These are phyloP conservation scores for Zosterops lateralis DNA, from an alignment of 2,113 vertebrate genomes.

Conservation along the genomic window DNA sequence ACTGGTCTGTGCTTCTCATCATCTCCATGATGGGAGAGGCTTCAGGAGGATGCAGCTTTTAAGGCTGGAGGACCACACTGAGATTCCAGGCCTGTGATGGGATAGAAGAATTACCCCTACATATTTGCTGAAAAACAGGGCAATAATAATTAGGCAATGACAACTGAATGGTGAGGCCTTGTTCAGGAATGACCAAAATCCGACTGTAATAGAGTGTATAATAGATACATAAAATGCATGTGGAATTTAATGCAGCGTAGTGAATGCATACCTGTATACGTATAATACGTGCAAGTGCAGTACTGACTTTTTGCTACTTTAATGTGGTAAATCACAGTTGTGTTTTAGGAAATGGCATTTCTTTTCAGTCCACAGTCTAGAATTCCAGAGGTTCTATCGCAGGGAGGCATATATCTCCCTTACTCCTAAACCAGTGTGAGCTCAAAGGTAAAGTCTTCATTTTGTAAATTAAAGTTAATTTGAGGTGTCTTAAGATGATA, in stretches of 20 bases:
- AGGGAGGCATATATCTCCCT: not conserved
- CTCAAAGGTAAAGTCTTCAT: slow-evolving; percentile 46
- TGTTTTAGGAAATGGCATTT: slow-evolving; percentile 38
- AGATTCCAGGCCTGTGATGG: not conserved
- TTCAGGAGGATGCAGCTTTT: not conserved
- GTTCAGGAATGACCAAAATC: slow-evolving; percentile 67
- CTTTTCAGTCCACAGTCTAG: not conserved
- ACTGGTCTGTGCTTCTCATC: not conserved
- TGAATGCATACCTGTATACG: slow-evolving; percentile 43
- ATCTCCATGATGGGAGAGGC: not conserved
- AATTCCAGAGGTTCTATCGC: not conserved
- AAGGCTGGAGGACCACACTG: not conserved
- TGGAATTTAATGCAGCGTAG: slow-evolving; percentile 51
- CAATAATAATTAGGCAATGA: slow-evolving; percentile 20
- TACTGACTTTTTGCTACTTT: slow-evolving; percentile 49
- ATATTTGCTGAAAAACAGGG: not conserved
- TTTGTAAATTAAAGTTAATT: slow-evolving; percentile 40
- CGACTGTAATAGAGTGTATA: slow-evolving; percentile 50
- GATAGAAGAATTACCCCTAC: slow-evolving; percentile 17
- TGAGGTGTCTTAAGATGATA: slow-evolving; percentile 41
- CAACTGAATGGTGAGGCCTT: slow-evolving; percentile 49
- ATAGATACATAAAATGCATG: slow-evolving; percentile 61
- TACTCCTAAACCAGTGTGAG: not conserved
- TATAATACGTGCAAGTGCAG: slow-evolving; percentile 41
- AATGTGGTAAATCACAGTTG: slow-evolving; percentile 40